A percentile compares a stretch with the other conserved stretches of the same genome.
phyloP scores from a whole-genome alignment of 2,888 invertebrate species.

The Drosophila recens region DNA sequence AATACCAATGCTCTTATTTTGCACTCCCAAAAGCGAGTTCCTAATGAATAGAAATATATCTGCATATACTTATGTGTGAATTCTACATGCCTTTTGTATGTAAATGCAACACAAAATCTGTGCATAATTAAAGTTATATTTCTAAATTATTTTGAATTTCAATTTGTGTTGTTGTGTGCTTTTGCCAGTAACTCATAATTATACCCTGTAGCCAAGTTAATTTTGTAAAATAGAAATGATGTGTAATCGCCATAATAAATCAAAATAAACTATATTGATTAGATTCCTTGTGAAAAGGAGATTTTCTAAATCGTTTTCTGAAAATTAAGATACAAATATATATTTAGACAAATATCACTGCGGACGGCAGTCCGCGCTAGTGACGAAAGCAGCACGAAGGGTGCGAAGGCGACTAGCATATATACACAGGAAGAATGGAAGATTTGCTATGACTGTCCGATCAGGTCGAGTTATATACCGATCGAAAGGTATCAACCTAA shows the following conservation, averaged over 20 bases:
- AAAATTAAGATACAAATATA: too few species aligned
- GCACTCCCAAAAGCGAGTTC: not conserved
- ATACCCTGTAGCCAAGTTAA: not conserved
- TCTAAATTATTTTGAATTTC: slow-evolving; percentile 59
- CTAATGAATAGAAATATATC: not conserved
- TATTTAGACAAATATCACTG: too few species aligned
- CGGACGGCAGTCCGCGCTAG: too few species aligned
- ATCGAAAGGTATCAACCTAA: too few species aligned
- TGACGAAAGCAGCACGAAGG: too few species aligned
- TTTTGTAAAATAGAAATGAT: not conserved
- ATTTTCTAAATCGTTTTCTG: too few species aligned
- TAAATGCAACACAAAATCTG: slow-evolving; percentile 42
- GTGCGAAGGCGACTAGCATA: too few species aligned
- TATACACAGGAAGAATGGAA: too few species aligned
- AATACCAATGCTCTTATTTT: slow-evolving; percentile 31
- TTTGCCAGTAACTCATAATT: slow-evolving; percentile 27
- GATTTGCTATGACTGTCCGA: too few species aligned
- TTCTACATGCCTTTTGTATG: slow-evolving; percentile 24
- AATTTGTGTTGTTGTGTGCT: slow-evolving; percentile 43
- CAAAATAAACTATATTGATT: too few species aligned
- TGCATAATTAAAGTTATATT: slow-evolving; percentile 70
- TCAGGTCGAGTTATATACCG: too few species aligned
- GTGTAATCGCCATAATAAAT: not conserved
- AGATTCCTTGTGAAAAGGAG: not conserved
- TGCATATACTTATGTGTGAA: not conserved